Percentiles rank a stretch among this genome's conserved stretches.
These are phyloP conservation scores for Selenia dentaria DNA, from an alignment of 2,888 invertebrate species.

Conservation along the genomic window DNA sequence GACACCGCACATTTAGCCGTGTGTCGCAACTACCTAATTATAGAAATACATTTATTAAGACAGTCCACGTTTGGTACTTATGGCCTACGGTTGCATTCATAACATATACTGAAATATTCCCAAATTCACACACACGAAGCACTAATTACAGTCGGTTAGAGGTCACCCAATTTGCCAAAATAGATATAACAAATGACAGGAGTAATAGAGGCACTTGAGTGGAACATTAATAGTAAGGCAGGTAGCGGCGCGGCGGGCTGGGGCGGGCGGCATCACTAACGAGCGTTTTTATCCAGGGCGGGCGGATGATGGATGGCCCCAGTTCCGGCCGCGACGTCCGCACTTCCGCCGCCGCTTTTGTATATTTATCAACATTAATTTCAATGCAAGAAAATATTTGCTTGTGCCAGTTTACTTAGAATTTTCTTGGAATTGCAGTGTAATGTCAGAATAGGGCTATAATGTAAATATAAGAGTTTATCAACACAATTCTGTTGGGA, in stretches of 20 bases:
- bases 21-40: no score
- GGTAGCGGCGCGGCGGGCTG: conserved; percentile 60
- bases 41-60: no score
- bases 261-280: conserved; percentile 66
- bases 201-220: conserved; percentile 82
- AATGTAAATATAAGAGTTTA: conserved; percentile 17
- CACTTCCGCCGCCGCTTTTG: conserved; percentile 69
- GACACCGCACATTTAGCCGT: no score
- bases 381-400: conserved; percentile 68
- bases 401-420: conserved; percentile 39
- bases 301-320: conserved; percentile 80
- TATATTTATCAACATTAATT: conserved; percentile 82
- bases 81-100: no score
- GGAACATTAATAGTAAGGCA: conserved; percentile 82
- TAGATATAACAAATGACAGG: conserved; percentile 83
- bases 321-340: conserved; percentile 77
- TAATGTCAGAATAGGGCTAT: no score
- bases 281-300: conserved; percentile 83
- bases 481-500: conserved; percentile 1
- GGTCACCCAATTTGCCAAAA: conserved; percentile 81
- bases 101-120: neutral
- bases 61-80: no score
- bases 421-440: conserved; percentile 26
- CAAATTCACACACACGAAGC: conserved; percentile 36
- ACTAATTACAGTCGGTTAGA: conserved; percentile 58